Base-by-base conservation (phyloP, 2,797 vertebrate species). In the Uromys caudimaculatus region DNA sequence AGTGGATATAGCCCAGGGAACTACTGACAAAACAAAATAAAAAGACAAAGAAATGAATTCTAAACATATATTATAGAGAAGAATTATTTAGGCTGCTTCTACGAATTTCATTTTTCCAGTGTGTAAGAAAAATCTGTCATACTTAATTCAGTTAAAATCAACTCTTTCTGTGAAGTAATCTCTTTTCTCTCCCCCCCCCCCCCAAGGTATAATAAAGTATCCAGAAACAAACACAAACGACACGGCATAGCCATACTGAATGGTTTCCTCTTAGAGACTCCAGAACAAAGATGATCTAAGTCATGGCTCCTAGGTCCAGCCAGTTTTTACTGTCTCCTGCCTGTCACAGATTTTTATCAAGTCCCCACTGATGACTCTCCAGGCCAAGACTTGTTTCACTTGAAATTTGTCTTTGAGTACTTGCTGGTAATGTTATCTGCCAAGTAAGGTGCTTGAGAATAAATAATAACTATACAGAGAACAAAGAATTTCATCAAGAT, bases 341-440 rank as follows among this genome's bases (percentile, higher is more conserved):
- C 16, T 93, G 76, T 77, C 62, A 89, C 73, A 93, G 93, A 21
- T 84, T 67, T 54, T 67, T 79, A 58, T 23, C 23, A 94, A 94
- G 89, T 92, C 76, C 54, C 8, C 52, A 29, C 69, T 94, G 91
- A 93, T 93, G 41, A 64, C 73, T 44, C 85, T 79, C n/a, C 82
- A 75, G n/a, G 29, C 89, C 56, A 95, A 69, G 93, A 13, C 13
- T 41, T 29, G 47, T 92, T 75, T 97, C 32, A 52, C 93, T 89
- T 92, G 89, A 13, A 89, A 6, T 24, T 84, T 50, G 38, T 23
- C 69, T 90, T 87, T 82, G 75, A 92, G n/a, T 14, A 47, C 23
- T 41, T 32, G 10, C 56, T 60, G 2, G 17, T 44, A 27, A 13
- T 90, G 12, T 52, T 84, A 64, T 32, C 35, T 91, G 69, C 29